These are phyloP conservation scores for Drosophila meridionalis DNA, from an alignment of 2,888 invertebrate genomes.

Conservation along the genomic window DNA sequence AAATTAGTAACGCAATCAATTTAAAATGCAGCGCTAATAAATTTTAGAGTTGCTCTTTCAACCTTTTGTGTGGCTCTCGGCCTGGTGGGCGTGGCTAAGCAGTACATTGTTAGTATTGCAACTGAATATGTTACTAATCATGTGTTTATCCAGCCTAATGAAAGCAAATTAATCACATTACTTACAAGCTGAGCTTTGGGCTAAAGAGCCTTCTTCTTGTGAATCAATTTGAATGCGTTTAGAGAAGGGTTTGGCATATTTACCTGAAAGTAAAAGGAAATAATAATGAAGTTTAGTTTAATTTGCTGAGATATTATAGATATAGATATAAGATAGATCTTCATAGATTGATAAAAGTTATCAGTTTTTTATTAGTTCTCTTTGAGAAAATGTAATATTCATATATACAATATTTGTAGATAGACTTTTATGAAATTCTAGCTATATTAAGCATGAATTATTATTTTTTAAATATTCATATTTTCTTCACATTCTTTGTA, in stretches of 20 bases:
- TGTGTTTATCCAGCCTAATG: neutral
- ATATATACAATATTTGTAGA: too few relatives aligned
- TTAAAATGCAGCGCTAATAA: conserved; percentile 65
- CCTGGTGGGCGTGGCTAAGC: neutral
- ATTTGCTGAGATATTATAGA: neutral
- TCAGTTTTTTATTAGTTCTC: too few relatives aligned
- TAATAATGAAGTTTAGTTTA: neutral
- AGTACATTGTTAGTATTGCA: neutral
- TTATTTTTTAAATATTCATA: too few relatives aligned
- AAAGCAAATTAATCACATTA: neutral
- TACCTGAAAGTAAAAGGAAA: neutral
- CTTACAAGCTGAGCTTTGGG: neutral
- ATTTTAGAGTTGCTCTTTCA: conserved; percentile 48
- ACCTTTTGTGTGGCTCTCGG: conserved; percentile 19
- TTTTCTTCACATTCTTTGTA: too few relatives aligned
- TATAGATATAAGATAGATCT: neutral
- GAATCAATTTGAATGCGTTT: neutral
- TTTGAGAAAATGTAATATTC: too few relatives aligned
- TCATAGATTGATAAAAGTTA: neutral
- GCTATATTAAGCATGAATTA: too few relatives aligned
- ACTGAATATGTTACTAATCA: neutral
- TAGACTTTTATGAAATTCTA: too few relatives aligned
- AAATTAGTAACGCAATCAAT: conserved; percentile 69
- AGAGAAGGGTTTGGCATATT: neutral
- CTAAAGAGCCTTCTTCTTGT: neutral